These are phyloP conservation scores for Papilio polytes DNA, from an alignment of 1,140 invertebrate species.

Conservation along the genomic window DNA sequence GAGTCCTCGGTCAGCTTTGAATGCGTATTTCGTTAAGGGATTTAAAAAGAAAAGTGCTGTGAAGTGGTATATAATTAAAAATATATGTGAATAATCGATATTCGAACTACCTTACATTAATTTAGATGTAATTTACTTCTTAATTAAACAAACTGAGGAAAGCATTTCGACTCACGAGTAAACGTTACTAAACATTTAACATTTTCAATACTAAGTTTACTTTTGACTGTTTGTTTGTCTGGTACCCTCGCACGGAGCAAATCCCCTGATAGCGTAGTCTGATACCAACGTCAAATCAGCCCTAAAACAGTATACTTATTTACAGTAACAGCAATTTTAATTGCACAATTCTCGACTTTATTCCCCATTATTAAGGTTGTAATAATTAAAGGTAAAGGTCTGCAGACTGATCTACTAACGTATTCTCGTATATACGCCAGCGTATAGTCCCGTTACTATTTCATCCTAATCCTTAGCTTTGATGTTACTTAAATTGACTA, in stretches of 20 bases:
- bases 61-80: no score
- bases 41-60: no score
- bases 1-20: no score
- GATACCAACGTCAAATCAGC: conserved; percentile 24
- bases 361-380: conserved; percentile 6
- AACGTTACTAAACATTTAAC: conserved; percentile 29
- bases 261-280: conserved; percentile 33
- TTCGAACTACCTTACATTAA: not conserved
- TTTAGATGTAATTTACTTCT: not conserved
- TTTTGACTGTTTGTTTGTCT: conserved; percentile 35
- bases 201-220: conserved; percentile 38
- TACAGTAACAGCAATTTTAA: conserved; percentile 25
- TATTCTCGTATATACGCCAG: conserved; percentile 23
- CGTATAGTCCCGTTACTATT: conserved; percentile 28
- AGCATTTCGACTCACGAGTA: not conserved
- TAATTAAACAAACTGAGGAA: not conserved
- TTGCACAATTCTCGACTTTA: conserved; percentile 7
- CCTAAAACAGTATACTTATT: conserved; percentile 15
- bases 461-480: conserved; percentile 37
- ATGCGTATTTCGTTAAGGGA: no score
- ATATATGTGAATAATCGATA: no score
- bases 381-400: not conserved
- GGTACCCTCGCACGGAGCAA: conserved; percentile 35
- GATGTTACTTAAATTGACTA: conserved; percentile 31
- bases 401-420: conserved; percentile 17